Base-by-base conservation (phyloP, 2,797 vertebrate genomes). In the Megalops cyprinoides region DNA sequence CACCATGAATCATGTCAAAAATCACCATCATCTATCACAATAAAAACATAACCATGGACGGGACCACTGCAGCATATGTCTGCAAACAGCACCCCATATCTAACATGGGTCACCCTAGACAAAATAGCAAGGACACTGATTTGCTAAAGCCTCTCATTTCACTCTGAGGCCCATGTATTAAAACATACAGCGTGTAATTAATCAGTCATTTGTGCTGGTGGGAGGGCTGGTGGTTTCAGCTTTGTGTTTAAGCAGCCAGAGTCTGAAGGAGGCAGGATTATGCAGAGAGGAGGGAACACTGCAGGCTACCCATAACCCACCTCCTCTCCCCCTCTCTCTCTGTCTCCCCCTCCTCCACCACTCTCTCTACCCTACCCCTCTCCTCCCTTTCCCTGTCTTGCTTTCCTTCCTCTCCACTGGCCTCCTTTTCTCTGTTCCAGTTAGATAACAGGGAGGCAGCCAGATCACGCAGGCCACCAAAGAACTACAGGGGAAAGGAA, bases 381-480 rank as follows among this genome's bases (percentile, higher is more conserved):
- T 74, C 82, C 76, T 84, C 82, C 85, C 84, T 82, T 80, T 85
- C 73, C 51, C 71, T 74, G 86, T 84, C 83, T 71, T 82, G 83
- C 77, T 82, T 91, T 87, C 82, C 85, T 86, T 62, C 87, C 18
- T 23, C 85, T 89, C 91, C 90, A 88, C 91, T 91, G 89, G 87
- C 90, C 87, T 82, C 85, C 88, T 93, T 92, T 90, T 89, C 87
- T 87, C 84, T 83, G 84, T 85, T 87, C 82, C 84, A 88, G 71
- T 91, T 91, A 92, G 92, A 91, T 85, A 67, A 76, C 20, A 80
- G 84, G 77, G 79, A n/a, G 79, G 85, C 84, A 86, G 88, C 89
- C 79, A 80, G 83, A 89, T 88, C 71, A 87, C 79, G 44, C 71
- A 56, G 34, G 65, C 79, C 81, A 46, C 53, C 10, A 49, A 76